Base-by-base conservation (phyloP, 2,888 invertebrate species). In the Cheilosia urbana region DNA sequence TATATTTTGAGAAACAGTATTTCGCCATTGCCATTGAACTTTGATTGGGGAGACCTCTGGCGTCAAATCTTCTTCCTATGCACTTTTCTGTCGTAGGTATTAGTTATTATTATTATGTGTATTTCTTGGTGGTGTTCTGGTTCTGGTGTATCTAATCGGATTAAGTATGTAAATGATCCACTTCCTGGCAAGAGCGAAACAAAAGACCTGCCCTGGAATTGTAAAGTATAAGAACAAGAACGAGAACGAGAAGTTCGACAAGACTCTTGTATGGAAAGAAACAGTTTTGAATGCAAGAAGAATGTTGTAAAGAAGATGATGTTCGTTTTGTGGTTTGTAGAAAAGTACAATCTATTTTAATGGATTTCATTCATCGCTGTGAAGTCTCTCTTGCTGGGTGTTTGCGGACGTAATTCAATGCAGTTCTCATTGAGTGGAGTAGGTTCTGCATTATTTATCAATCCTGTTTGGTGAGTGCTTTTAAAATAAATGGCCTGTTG, bases 1-100 rank as follows among this genome's bases (percentile, higher is more conserved):
- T 55, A 4, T 34, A 47, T 21, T 66, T 66, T 17, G 17, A 24
- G 58, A 58, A 37, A 72, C 65, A 51, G 55, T 60, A 49, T 40
- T 66, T 78, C 21, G 62, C 47, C 37, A 68, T 80, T 80, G 84
- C 80, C 84, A 85, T 85, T 85, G 85, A 85, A 85, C 85, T 85
- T 85, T 81, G 84, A 75, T 81, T 81, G 80, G 68, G 42, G 45
- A 42, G 68, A 13, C 42, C 40, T 58, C 30, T 30, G 30, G 30
- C 30, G 30, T 30, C 30, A 9, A 30, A 2, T 30, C n/a, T 60
- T 60, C 40, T 42, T 49, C 17, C 17, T 53, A 13, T 60, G 15
- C 15, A n/a, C 17, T 21, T 51, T 55, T 4, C 15, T 19, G 1
- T 24, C n/a, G 30, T 27, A 27, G 19, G 1, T 45, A n/a, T 24